Evolutionary conservation across 1,140 invertebrate species (phyloP).

Genomic region (Fopius arisanus): DNA sequence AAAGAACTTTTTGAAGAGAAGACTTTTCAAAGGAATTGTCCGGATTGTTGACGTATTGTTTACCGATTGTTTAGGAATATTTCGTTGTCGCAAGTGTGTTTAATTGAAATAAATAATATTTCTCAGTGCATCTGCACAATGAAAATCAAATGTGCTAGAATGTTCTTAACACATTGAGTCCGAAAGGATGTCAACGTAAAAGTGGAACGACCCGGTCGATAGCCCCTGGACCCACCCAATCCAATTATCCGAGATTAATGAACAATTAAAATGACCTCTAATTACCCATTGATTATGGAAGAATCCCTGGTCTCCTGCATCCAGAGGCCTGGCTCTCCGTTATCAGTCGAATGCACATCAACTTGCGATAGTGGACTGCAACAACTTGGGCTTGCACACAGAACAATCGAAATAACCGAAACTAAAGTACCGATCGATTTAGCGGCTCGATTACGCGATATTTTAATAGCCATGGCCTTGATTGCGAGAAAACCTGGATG

Average conservation of each 20-base stretch:
- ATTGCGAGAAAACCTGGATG: not conserved
- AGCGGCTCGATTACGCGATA: not conserved
- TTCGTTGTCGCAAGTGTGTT: no score
- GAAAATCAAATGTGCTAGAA: not conserved
- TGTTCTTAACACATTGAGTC: not conserved
- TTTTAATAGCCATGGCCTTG: conserved; percentile 1
- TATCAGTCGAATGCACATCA: not conserved
- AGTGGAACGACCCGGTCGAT: conserved; percentile 10
- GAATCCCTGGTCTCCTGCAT: not conserved
- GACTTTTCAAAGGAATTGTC: not conserved
- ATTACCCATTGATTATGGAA: not conserved
- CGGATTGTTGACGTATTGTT: no score
- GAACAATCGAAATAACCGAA: not conserved
- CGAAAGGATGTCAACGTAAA: not conserved
- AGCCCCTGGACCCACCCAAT: not conserved
- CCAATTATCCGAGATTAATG: not conserved
- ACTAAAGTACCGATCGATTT: not conserved
- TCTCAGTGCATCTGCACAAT: not conserved
- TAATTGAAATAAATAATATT: not conserved
- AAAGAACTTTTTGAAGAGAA: not conserved
- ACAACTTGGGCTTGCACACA: not conserved
- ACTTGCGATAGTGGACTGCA: not conserved
- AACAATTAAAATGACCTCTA: not conserved
- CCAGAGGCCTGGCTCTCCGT: no score
- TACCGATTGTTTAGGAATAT: no score